Base-by-base conservation (phyloP, 2,888 invertebrate genomes). In the Scrobipalpa costella region DNA sequence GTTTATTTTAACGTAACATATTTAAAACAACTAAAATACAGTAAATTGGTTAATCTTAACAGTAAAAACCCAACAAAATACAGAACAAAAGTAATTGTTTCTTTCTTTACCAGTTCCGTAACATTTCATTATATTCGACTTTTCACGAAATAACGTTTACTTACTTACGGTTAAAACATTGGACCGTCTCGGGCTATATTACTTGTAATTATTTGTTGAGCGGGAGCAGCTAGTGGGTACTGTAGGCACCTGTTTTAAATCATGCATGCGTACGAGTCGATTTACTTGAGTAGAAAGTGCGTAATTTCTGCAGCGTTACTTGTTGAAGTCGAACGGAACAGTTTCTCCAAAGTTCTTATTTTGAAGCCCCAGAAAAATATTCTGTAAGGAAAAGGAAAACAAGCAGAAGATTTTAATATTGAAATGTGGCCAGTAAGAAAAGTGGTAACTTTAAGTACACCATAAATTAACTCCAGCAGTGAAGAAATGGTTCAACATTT, bases 231-330 rank as follows among this genome's bases (percentile, higher is more conserved):
- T 49, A 21, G 19, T 52, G 21, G 50, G 50, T 7, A 64, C n/a
- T n/a, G 68, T 66, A 19, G 66, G 73, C 79, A 79, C 79, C 80
- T 79, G 74, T 73, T 76, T 79, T 75, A 74, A 78, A 75, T 75
- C 78, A 73, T 71, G 71, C 65, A 68, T 63, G 70, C 71, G 73
- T 71, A 72, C 66, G 63, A 71, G 64, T 66, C 69, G 65, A 69
- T 73, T 44, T 69, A 71, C 69, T 70, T 69, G 68, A 64, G 64
- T 66, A 61, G 65, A 69, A 67, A 68, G 68, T 66, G 63, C 64
- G 67, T 67, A 68, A 63, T 69, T 70, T 64, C 64, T 63, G 50
- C 47, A 47, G 0, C 13, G 13, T 9, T 69, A 72, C 70, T 61
- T 64, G 2, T 13, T 34, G 1, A 65, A 69, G 68, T 72, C 69